Percentiles rank a stretch among this genome's conserved stretches.
Conservation (phyloP, 64 coral and sea anemone species). For the Orbicella faveolata region DNA sequence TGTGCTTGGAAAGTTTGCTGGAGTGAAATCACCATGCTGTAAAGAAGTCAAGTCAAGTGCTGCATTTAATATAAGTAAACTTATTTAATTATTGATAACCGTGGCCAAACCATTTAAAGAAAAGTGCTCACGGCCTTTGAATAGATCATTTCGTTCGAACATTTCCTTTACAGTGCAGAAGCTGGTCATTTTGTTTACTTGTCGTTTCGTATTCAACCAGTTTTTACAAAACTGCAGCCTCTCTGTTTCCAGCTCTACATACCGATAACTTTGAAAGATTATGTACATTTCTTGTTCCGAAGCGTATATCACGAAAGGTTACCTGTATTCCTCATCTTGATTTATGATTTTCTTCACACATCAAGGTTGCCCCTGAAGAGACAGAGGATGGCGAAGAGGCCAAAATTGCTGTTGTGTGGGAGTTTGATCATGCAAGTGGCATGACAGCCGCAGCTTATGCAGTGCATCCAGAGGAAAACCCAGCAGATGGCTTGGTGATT, state of each 20-base stretch:
- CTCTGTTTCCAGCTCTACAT: no score
- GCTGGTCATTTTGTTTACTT: no score
- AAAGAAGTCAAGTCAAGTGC: conserved; percentile 54
- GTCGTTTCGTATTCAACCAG: no score
- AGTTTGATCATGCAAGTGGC: background rate
- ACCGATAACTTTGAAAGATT: no score
- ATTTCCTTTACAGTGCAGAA: no score
- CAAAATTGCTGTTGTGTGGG: conserved; percentile 29
- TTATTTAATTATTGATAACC: background rate
- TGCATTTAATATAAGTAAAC: conserved; percentile 43
- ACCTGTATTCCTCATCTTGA: no score
- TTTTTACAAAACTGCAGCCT: no score
- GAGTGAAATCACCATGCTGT: conserved; percentile 17
- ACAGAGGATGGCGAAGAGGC: conserved; percentile 6
- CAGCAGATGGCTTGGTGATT: background rate
- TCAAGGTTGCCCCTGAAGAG: conserved; percentile 39
- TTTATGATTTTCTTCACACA: background rate
- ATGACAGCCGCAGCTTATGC: conserved; percentile 39
- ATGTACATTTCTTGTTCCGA: no score
- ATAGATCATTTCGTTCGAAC: background rate
- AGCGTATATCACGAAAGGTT: no score
- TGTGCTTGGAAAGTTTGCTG: conserved; percentile 4
- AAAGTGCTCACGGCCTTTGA: no score
- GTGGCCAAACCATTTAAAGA: background rate
- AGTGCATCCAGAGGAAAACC: conserved; percentile 18